Evolutionary conservation across 2,888 invertebrate species (phyloP).

Genomic region (Parnassius mnemosyne): DNA sequence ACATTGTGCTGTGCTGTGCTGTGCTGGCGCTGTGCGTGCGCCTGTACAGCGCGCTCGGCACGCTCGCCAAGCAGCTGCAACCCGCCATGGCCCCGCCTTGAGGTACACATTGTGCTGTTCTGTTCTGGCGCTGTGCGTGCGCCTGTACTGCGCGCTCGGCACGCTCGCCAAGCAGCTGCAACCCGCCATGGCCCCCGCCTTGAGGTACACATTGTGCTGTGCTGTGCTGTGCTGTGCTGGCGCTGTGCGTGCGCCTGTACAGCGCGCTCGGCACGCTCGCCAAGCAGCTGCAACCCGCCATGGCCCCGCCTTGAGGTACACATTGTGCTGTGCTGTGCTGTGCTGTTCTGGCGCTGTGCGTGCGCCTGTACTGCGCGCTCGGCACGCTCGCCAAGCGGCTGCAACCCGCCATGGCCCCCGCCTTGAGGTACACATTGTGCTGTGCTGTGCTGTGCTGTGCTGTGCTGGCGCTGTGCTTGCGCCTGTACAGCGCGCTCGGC

Average conservation of each 20-base stretch:
- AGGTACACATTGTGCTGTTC: no score
- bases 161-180: conserved; percentile 44
- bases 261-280: no score
- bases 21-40: conserved; percentile 22
- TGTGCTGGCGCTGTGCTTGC: not conserved
- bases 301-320: no score
- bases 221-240: no score
- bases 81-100: no score
- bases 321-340: conserved; percentile 22
- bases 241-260: conserved; percentile 40
- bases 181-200: conserved; percentile 34
- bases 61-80: no score
- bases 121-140: conserved; percentile 39
- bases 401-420: conserved; percentile 34
- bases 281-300: no score
- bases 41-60: conserved; percentile 37
- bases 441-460: no score
- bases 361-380: conserved; percentile 49
- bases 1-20: no score
- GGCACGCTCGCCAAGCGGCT: conserved; percentile 45
- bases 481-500: conserved; percentile 39
- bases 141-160: conserved; percentile 47
- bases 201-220: no score
- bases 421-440: no score
- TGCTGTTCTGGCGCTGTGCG: conserved; percentile 36